Evolutionary conservation across 2,113 vertebrate species (phyloP).

Genomic region (Mungos mungo): DNA sequence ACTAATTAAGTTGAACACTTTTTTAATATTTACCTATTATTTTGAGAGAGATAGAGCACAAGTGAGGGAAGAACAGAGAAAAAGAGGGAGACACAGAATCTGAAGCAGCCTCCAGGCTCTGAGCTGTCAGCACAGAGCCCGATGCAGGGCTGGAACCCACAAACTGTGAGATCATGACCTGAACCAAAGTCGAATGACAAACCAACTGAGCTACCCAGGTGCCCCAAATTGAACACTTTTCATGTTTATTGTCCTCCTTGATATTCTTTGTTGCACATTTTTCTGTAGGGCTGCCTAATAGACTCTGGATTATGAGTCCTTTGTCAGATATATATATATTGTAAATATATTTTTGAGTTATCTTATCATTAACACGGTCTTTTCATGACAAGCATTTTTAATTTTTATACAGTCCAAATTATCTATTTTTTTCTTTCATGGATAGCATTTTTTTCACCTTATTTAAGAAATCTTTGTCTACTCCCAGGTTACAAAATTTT

Average conservation of each 20-base stretch:
- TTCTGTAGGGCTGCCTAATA: neutral
- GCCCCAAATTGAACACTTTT: neutral
- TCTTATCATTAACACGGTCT: neutral
- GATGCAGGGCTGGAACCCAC: too few relatives aligned
- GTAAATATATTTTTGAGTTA: neutral
- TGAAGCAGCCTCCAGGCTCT: too few relatives aligned
- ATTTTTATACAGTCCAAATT: neutral
- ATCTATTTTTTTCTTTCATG: neutral
- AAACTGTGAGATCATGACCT: too few relatives aligned
- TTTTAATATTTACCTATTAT: too few relatives aligned
- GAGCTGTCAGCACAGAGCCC: too few relatives aligned
- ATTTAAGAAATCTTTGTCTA: conserved; percentile 53
- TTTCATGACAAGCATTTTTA: neutral
- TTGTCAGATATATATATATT: neutral
- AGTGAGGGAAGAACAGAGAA: too few relatives aligned
- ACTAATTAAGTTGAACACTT: neutral
- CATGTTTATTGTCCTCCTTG: neutral
- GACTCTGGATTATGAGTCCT: neutral
- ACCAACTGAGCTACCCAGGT: too few relatives aligned
- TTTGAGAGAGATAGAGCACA: too few relatives aligned
- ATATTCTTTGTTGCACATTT: neutral
- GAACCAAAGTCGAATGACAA: too few relatives aligned
- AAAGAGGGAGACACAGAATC: too few relatives aligned
- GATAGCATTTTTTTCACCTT: neutral
- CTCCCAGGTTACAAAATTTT: neutral